Percentiles rank a stretch among this genome's conserved stretches.
phyloP scores from a whole-genome alignment of 2,888 invertebrate genomes.

The Drosophila phalerata region DNA sequence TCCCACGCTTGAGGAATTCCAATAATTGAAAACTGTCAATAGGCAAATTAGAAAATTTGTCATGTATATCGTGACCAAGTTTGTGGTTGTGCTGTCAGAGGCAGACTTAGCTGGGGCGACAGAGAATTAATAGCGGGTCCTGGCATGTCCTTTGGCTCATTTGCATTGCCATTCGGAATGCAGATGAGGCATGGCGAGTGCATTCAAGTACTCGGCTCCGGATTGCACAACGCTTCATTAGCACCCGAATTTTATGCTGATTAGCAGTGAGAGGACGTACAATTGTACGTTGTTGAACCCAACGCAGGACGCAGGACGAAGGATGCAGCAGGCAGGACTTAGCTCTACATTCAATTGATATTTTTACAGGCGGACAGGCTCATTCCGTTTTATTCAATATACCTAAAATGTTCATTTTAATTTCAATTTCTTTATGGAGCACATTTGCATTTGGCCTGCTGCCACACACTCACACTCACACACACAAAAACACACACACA shows the following conservation, averaged over 20 bases:
- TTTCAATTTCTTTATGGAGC: constrained; percentile 32
- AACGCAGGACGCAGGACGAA: constrained; percentile 5
- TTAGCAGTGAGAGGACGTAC: constrained; percentile 53
- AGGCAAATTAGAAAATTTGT: constrained; percentile 77
- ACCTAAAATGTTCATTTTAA: constrained; percentile 24
- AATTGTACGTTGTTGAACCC: neutral
- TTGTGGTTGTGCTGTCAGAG: constrained; percentile 33
- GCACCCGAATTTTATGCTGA: constrained; percentile 76
- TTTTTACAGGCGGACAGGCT: constrained; percentile 69
- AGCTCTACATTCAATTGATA: constrained; percentile 21
- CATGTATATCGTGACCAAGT: constrained; percentile 67
- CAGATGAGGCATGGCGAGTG: constrained; percentile 51
- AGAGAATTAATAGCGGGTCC: constrained; percentile 38
- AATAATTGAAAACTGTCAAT: constrained; percentile 82
- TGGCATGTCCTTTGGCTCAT: constrained; percentile 68
- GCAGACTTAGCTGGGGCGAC: constrained; percentile 18
- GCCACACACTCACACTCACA: constrained; percentile 22
- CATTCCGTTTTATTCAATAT: constrained; percentile 59
- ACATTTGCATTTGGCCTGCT: constrained; percentile 68
- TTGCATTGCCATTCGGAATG: constrained; percentile 51
- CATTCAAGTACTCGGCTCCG: constrained; percentile 53
- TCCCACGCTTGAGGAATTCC: constrained; percentile 66
- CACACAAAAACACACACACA: neutral
- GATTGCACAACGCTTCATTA: constrained; percentile 76
- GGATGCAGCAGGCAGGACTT: constrained; percentile 15